Evolutionary conservation across 2,888 invertebrate species (phyloP).

Genomic region (Drosophila nigritarsus): DNA sequence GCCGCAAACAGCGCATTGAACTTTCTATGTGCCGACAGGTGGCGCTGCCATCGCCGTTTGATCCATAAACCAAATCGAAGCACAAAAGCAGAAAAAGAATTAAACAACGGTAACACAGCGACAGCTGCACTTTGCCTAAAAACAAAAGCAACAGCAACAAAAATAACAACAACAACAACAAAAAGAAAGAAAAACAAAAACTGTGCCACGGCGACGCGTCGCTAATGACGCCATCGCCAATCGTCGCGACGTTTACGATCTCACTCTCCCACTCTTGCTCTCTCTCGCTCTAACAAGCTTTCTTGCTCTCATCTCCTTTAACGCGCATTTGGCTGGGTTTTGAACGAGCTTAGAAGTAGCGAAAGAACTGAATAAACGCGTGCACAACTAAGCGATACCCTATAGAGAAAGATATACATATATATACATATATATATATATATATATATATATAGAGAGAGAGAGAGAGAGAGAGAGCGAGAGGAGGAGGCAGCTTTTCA

Average conservation of each 20-base stretch:
- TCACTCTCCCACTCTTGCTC: conserved; percentile 30
- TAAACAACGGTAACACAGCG: conserved; percentile 37
- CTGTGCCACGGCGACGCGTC: conserved; percentile 62
- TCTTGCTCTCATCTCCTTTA: conserved; percentile 47
- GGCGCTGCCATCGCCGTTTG: conserved; percentile 38
- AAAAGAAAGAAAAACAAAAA: conserved; percentile 24
- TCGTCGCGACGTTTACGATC: conserved; percentile 51
- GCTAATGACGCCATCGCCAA: conserved; percentile 71
- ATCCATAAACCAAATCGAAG: conserved; percentile 47
- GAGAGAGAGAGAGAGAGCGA: neutral
- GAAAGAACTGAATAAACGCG: neutral
- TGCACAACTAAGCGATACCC: conserved; percentile 5
- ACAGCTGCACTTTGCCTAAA: conserved; percentile 57
- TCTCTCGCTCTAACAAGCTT: conserved; percentile 1
- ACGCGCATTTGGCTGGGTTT: conserved; percentile 36
- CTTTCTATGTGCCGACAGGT: conserved; percentile 44
- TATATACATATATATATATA: neutral
- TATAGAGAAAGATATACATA: neutral
- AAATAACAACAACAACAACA: neutral
- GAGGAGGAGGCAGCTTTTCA: neutral
- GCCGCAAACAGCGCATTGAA: neutral
- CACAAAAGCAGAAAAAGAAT: conserved; percentile 17
- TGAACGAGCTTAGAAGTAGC: conserved; percentile 26
- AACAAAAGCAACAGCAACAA: neutral
- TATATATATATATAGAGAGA: neutral